A percentile compares a stretch with the other conserved stretches of the same genome.
These are phyloP conservation scores for Eciton burchellii DNA, from an alignment of 1,140 invertebrate species.

Conservation along the genomic window DNA sequence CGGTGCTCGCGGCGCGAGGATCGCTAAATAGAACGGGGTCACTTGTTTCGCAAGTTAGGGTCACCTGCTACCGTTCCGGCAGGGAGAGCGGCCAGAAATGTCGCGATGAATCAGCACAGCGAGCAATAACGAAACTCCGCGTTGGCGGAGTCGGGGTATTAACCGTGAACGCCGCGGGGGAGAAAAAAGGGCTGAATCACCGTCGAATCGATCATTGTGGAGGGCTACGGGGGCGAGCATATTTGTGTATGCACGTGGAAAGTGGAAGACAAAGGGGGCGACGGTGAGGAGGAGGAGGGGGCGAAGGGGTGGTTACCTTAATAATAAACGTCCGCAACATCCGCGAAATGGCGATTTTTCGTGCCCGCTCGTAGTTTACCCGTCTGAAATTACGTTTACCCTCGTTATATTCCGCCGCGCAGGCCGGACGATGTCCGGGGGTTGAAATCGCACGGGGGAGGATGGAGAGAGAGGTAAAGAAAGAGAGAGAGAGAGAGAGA, in stretches of 20 bases:
- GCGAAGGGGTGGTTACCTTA: conserved; percentile 67
- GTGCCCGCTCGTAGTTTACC: conserved; percentile 80
- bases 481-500: too few species aligned
- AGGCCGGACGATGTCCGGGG: conserved; percentile 60
- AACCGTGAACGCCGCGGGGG: conserved; percentile 53
- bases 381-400: conserved; percentile 79
- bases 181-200: conserved; percentile 69
- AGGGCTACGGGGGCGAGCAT: conserved; percentile 18
- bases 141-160: conserved; percentile 48
- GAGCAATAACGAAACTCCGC: conserved; percentile 54
- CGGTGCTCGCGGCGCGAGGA: background rate
- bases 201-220: conserved; percentile 69
- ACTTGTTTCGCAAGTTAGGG: background rate
- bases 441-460: conserved; percentile 40
- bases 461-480: too few species aligned
- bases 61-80: conserved; percentile 35
- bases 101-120: conserved; percentile 40
- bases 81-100: conserved; percentile 17
- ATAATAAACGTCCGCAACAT: conserved; percentile 78
- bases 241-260: conserved; percentile 44
- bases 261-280: conserved; percentile 48
- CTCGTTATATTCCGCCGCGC: conserved; percentile 72
- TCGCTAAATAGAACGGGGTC: background rate
- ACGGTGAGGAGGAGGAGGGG: conserved; percentile 57
- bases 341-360: conserved; percentile 82